phyloP scores from a whole-genome alignment of 2,113 vertebrate species.

The Tragelaphus buxtoni region DNA sequence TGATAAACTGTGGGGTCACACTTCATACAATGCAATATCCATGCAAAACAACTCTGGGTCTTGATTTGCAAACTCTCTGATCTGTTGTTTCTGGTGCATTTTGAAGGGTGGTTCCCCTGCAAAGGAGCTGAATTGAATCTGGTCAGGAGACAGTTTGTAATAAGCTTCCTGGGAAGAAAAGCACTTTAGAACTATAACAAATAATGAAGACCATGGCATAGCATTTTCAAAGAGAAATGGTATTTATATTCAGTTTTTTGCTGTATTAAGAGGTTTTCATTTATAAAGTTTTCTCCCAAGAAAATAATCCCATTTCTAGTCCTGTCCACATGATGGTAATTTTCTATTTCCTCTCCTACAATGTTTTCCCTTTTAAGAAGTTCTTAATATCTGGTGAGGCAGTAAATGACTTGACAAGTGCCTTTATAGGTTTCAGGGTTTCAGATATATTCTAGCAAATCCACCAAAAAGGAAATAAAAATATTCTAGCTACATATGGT shows the following conservation, averaged over 20 bases:
- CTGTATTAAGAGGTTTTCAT: conserved; percentile 62
- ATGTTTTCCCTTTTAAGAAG: conserved; percentile 55
- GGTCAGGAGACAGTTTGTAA: conserved; percentile 64
- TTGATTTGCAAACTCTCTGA: conserved; percentile 10
- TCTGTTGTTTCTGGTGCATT: conserved; percentile 48
- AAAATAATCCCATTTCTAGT: conserved; percentile 58
- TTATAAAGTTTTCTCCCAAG: conserved; percentile 57
- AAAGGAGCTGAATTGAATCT: conserved; percentile 48
- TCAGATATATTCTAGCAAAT: neutral
- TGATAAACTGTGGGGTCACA: conserved; percentile 48
- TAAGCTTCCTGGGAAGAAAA: conserved; percentile 69
- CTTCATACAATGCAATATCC: conserved; percentile 33
- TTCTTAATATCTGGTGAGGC: conserved; percentile 15
- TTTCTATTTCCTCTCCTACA: conserved; percentile 50
- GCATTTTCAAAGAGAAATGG: conserved; percentile 62
- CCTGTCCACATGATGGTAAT: conserved; percentile 47
- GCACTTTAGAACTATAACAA: conserved; percentile 67
- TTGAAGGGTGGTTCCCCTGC: neutral
- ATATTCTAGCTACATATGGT: neutral
- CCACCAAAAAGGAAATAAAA: conserved; percentile 15
- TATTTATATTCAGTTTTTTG: conserved; percentile 52
- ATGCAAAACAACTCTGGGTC: neutral
- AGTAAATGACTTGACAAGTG: conserved; percentile 40
- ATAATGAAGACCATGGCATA: conserved; percentile 57
- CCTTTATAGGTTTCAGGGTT: conserved; percentile 35